phyloP scores from a whole-genome alignment of 2,113 vertebrate species.

The Otis tarda region DNA sequence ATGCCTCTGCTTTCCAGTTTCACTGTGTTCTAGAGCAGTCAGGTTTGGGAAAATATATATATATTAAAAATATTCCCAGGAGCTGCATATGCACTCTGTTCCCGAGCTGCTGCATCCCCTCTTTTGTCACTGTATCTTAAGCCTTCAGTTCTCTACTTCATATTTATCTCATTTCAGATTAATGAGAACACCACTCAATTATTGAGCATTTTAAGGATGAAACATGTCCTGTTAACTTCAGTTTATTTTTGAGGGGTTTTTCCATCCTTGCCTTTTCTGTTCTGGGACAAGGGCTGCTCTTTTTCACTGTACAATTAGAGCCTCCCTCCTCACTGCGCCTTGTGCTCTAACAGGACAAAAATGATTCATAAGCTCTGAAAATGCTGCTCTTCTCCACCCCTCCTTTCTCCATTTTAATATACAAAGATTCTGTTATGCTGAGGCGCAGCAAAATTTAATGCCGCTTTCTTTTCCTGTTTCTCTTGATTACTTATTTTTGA shows the following conservation, averaged over 20 bases:
- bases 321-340: background rate
- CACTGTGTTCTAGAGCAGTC: background rate
- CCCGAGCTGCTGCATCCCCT: background rate
- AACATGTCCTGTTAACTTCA: background rate
- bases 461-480: background rate
- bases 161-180: background rate
- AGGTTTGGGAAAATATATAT: background rate
- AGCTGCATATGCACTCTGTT: background rate
- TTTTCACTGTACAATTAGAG: background rate
- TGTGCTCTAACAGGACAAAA: background rate
- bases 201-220: background rate
- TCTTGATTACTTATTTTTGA: background rate
- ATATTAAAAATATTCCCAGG: background rate
- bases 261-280: background rate
- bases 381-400: background rate
- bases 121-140: background rate
- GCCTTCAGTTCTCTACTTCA: background rate
- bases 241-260: background rate
- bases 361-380: constrained; percentile 12
- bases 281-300: background rate
- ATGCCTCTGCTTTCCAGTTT: background rate
- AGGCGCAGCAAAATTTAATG: background rate
- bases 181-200: background rate
- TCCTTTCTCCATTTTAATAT: background rate
- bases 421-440: constrained; percentile 3